Conservation (phyloP, 2,888 invertebrate genomes). For the Frankliniella intonsa region DNA sequence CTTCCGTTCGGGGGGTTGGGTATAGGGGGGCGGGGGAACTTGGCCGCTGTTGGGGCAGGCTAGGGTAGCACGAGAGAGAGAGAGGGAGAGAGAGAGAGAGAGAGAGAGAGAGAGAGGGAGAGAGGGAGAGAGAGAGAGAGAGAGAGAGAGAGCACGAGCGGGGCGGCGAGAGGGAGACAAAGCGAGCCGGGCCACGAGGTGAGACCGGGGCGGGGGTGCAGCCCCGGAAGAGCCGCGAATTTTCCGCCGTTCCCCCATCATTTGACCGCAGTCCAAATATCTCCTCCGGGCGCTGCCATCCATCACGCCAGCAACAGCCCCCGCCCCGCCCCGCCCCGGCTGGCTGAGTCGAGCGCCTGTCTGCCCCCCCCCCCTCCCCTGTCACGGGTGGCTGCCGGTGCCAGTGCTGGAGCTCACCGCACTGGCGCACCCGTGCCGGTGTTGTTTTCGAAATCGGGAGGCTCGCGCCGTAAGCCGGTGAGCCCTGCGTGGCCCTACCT, state of each 20-base stretch:
- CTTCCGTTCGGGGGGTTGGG: neutral
- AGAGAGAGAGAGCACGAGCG: neutral
- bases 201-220: neutral
- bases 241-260: neutral
- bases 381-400: too few relatives aligned
- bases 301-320: neutral
- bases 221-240: neutral
- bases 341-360: neutral
- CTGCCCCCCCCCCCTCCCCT: neutral
- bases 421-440: too few relatives aligned
- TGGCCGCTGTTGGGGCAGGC: neutral
- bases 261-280: slow-evolving; percentile 12
- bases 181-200: neutral
- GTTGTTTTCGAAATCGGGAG: too few relatives aligned
- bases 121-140: neutral
- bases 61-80: neutral
- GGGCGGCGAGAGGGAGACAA: neutral
- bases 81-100: neutral
- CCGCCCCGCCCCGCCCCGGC: neutral
- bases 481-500: neutral
- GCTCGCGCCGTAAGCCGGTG: too few relatives aligned
- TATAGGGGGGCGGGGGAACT: neutral
- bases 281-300: neutral
- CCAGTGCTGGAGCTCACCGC: too few relatives aligned
- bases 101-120: neutral